Percentiles rank a stretch among this genome's conserved stretches.
phyloP scores from a whole-genome alignment of 2,797 vertebrate species.

The Liasis olivaceus region DNA sequence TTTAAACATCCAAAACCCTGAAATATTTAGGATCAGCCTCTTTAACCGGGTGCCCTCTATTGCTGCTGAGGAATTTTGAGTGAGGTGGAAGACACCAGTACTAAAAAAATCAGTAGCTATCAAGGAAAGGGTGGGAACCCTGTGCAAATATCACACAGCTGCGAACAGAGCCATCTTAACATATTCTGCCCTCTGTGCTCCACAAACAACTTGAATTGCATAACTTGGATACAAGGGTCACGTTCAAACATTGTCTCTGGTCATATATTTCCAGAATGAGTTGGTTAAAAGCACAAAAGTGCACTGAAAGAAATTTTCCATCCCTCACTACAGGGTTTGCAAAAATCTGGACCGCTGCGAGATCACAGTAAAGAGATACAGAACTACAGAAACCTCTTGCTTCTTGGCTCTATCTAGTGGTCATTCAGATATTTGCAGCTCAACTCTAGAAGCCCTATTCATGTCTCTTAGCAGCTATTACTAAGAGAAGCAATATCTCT shows the following conservation, averaged over 20 bases:
- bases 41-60: not conserved
- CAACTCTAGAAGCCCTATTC: not conserved
- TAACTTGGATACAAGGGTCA: not conserved
- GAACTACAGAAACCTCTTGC: not conserved
- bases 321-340: not conserved
- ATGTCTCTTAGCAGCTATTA: not conserved
- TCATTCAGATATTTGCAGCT: not conserved
- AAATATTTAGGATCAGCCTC: not conserved
- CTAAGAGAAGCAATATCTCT: not conserved
- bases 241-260: not conserved
- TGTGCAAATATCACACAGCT: not conserved
- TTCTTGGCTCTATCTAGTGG: not conserved
- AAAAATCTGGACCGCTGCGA: not conserved
- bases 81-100: not conserved
- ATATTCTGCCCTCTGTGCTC: not conserved
- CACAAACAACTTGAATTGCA: not conserved
- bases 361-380: not conserved
- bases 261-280: not conserved
- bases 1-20: not conserved
- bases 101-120: not conserved
- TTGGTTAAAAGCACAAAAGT: no score
- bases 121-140: not conserved
- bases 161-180: not conserved
- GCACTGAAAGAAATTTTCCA: not conserved
- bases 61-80: not conserved